Evolutionary conservation across 92 coral and sea anemone species (phyloP).

Genomic region (Umimayanthus kanabou): DNA sequence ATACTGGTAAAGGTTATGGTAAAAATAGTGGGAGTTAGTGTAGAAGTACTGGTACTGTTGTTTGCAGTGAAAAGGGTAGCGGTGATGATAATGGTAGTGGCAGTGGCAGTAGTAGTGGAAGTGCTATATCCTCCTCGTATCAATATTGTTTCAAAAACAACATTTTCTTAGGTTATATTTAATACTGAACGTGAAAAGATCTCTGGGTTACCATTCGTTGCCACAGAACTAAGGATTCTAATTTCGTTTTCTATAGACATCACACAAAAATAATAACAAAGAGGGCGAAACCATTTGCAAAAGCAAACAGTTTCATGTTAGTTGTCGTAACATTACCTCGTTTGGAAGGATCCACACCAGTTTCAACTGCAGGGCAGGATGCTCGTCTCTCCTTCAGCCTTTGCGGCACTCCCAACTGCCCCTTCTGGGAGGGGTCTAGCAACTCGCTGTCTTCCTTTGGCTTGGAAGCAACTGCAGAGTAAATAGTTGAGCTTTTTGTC

Average conservation of each 20-base stretch:
- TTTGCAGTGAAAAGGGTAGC: too few relatives aligned
- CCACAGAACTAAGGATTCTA: too few relatives aligned
- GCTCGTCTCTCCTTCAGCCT: slow-evolving; percentile 2
- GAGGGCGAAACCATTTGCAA: neutral
- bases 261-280: neutral
- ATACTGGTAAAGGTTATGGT: too few relatives aligned
- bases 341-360: neutral
- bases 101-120: neutral
- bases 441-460: neutral
- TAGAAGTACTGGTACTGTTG: too few relatives aligned
- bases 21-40: too few relatives aligned
- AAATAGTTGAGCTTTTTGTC: neutral
- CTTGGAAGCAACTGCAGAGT: neutral
- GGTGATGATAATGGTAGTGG: neutral
- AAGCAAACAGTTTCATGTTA: neutral
- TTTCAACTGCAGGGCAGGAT: slow-evolving; percentile 14
- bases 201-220: too few relatives aligned
- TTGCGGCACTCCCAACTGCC: neutral
- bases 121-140: too few relatives aligned
- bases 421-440: neutral
- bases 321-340: neutral
- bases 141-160: too few relatives aligned
- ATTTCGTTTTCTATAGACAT: neutral
- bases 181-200: neutral
- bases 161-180: neutral